Evolutionary conservation across 2,888 invertebrate species (phyloP).

Genomic region (Papilio gigon): DNA sequence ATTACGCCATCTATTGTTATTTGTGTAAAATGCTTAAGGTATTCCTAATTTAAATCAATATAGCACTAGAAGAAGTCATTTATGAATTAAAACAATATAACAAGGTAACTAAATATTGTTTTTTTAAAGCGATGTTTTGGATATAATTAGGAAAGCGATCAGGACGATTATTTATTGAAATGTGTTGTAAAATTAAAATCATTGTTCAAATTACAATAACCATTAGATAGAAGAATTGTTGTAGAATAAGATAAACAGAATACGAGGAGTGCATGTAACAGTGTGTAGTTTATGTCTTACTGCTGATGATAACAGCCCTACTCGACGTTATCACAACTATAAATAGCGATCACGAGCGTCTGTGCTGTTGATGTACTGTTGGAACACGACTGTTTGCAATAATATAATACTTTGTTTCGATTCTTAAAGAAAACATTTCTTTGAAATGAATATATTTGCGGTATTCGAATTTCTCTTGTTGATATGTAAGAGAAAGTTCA

Average conservation of each 20-base stretch:
- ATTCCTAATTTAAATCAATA: background rate
- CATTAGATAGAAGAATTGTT: slow-evolving; percentile 22
- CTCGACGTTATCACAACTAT: slow-evolving; percentile 68
- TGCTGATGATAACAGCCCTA: slow-evolving; percentile 68
- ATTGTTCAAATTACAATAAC: slow-evolving; percentile 3
- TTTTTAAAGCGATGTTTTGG: background rate
- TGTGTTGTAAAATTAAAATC: background rate
- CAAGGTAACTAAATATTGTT: background rate
- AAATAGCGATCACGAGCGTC: slow-evolving; percentile 59
- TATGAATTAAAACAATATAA: background rate
- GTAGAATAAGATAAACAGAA: slow-evolving; percentile 22
- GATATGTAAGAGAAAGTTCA: no score
- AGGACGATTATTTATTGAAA: background rate
- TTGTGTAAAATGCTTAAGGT: background rate
- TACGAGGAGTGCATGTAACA: slow-evolving; percentile 38
- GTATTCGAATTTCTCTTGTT: background rate
- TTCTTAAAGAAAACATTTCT: background rate
- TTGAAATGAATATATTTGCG: background rate
- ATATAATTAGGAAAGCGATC: background rate
- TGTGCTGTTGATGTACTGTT: slow-evolving; percentile 40
- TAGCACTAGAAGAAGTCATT: background rate
- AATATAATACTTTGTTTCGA: slow-evolving; percentile 18
- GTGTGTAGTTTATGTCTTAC: slow-evolving; percentile 63
- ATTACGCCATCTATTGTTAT: background rate
- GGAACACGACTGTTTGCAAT: slow-evolving; percentile 36